Evolutionary conservation across 2,888 invertebrate species (phyloP), one percentile per base, ranked within the genome.

Genomic region (Pristionchus fissidentatus): DNA sequence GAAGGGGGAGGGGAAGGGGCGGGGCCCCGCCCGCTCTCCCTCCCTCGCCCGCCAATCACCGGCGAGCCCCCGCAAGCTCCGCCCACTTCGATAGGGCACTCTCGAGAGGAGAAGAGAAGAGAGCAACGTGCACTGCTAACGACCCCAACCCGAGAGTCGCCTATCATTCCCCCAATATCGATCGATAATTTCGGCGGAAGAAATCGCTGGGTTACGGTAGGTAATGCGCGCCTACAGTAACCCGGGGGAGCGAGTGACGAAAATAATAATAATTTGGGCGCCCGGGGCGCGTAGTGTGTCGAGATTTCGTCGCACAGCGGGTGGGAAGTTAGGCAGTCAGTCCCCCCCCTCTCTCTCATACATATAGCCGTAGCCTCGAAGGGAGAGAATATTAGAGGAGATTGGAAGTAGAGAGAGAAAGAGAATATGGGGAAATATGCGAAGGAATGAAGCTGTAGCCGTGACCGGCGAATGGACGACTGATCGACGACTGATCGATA

Each of bases 291-390:
- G 55, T 55, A 38, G n/a, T n/a, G n/a, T n/a, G 70, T 41, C 29
- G 70, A 70, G 70, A 70, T 70, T 70, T 70, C 70, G n/a, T n/a
- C n/a, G 70, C 70, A 70, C 70, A 70, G 70, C 70, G 70, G 70
- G 70, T n/a, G n/a, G n/a, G n/a, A n/a, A n/a, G n/a, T n/a, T n/a
- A n/a, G n/a, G n/a, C n/a, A n/a, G n/a, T n/a, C n/a, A n/a, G n/a
- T n/a, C n/a, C n/a, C n/a, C n/a, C n/a, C n/a, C n/a, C n/a, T n/a
- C n/a, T n/a, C n/a, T n/a, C n/a, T n/a, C n/a, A n/a, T n/a, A n/a
- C n/a, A n/a, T n/a, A n/a, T n/a, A n/a, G n/a, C n/a, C n/a, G n/a
- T n/a, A n/a, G 41, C 38, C 38, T 15, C 10, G n/a, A 26, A 35
- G 19, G 38, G 66, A 29, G 66, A 66, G 70, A 38, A 70, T 70